Evolutionary conservation across 2,797 vertebrate genomes (phyloP), one percentile per base, ranked within the genome.

Genomic region (Falco naumanni): DNA sequence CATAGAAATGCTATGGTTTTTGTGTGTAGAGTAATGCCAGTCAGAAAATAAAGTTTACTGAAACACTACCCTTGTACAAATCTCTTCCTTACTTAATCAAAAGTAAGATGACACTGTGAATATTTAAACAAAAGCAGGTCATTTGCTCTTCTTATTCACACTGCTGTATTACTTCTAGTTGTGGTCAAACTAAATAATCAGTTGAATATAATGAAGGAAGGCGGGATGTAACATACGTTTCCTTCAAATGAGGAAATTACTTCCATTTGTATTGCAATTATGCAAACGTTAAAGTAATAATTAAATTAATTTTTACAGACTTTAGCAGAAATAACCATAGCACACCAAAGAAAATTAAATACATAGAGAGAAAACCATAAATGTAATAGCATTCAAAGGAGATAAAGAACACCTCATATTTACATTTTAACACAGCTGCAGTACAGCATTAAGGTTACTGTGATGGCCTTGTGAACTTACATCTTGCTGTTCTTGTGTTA

Each of bases 401-500:
- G 95, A 96, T 91, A 95, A 96, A 97, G 87, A 96, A 93, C 85
- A 92, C 64, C 48, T 96, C 57, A 1, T 53, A 25, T 97, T 97
- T 96, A 95, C 94, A 96, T 97, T 84, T 96, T 97, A 96, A 91
- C 84, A 95, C 87, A 95, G 94, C 92, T 89, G 93, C 76, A 91
- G 83, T 66, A 95, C 77, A 90, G 91, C 95, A 96, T 91, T 96
- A 94, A 97, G 93, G 96, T 96, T 97, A 95, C 94, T 83, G 78
- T 66, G 63, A 96, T 97, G 97, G 97, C 94, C 96, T 97, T 90
- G 48, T 97, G 98, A 98, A 98, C 97, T 97, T 97, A 97, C 96
- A 97, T 98, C 98, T 98, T 97, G 97, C 98, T 96, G 96, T 98
- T 98, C 97, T 97, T 95, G 90, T 97, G 97, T 98, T 96, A 93